Evolutionary conservation across 2,113 vertebrate genomes (phyloP).

Genomic region (Orcinus orca): DNA sequence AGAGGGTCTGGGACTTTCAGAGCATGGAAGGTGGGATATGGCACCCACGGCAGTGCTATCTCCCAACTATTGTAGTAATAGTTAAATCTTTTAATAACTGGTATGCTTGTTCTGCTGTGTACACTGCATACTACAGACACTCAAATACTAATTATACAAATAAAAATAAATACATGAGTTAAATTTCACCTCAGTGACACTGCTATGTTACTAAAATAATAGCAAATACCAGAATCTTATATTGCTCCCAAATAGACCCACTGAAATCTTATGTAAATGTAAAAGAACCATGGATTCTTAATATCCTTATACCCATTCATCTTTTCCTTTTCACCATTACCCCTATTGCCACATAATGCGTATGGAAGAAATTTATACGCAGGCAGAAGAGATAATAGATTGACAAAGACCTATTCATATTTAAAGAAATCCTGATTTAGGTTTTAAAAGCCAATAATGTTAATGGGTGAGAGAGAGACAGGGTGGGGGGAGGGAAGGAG

Average conservation of each 20-base stretch:
- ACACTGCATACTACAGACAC: neutral
- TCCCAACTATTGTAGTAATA: neutral
- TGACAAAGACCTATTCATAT: neutral
- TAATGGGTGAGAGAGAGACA: neutral
- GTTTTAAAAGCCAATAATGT: slow-evolving; percentile 17
- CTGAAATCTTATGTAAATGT: neutral
- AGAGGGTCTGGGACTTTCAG: neutral
- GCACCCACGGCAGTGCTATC: neutral
- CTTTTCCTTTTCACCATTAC: neutral
- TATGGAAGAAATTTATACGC: slow-evolving; percentile 14
- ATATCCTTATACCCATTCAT: neutral
- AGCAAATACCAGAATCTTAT: slow-evolving; percentile 20
- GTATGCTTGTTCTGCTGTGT: neutral
- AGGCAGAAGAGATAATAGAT: neutral
- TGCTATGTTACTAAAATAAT: neutral
- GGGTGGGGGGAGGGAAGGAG: too few relatives aligned
- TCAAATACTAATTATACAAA: neutral
- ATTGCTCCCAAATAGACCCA: neutral
- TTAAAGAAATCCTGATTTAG: neutral
- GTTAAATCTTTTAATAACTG: slow-evolving; percentile 15
- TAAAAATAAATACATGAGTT: slow-evolving; percentile 8
- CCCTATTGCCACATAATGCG: neutral
- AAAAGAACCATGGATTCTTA: neutral
- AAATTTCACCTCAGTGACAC: neutral
- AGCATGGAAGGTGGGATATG: neutral